Conservation (phyloP, 1,140 invertebrate species). For the Rhopalosiphum maidis region DNA sequence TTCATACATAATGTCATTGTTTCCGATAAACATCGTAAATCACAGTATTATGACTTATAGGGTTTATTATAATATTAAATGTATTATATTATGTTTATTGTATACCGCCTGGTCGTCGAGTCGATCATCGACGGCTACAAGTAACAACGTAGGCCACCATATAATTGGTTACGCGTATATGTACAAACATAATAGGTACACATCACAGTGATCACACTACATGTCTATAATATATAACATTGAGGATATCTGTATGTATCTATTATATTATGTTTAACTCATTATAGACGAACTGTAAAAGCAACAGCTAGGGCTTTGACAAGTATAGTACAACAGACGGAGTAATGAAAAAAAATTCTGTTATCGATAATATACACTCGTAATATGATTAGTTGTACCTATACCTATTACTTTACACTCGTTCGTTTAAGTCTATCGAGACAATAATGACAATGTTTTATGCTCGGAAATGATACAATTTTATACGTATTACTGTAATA, state of each 20-base stretch:
- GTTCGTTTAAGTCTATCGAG: constrained; percentile 27
- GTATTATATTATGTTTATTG: neutral
- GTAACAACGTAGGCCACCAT: neutral
- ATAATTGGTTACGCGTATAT: neutral
- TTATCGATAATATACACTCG: neutral
- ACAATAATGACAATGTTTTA: constrained; percentile 1
- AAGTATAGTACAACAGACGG: neutral
- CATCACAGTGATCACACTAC: too few relatives aligned
- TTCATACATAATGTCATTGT: neutral
- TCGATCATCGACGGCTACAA: neutral
- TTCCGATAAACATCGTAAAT: neutral
- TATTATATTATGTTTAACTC: neutral
- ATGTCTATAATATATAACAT: too few relatives aligned
- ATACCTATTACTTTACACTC: neutral
- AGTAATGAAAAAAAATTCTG: neutral
- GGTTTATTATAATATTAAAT: neutral
- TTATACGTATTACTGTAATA: neutral
- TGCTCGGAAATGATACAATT: neutral
- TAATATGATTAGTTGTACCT: constrained; percentile 7
- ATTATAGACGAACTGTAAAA: neutral
- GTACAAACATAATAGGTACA: neutral
- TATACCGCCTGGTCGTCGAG: neutral
- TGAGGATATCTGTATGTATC: neutral
- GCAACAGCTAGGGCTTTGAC: too few relatives aligned
- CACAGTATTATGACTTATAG: neutral